phyloP scores from a whole-genome alignment of 2,888 invertebrate genomes.

The Adineta ricciae region DNA sequence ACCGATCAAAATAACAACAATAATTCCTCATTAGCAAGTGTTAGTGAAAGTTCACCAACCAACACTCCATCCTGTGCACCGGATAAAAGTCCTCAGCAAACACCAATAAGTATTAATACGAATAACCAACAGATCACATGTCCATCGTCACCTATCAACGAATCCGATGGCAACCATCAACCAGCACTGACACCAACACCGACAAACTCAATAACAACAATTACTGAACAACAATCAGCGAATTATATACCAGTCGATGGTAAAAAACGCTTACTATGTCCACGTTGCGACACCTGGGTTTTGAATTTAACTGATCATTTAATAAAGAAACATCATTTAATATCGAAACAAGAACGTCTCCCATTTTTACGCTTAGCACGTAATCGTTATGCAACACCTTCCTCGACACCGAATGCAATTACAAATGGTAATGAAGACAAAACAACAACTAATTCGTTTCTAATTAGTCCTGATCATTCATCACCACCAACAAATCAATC shows the following conservation, averaged over 20 bases:
- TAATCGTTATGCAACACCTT: constrained; percentile 7
- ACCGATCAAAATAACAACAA: neutral
- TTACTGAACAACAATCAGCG: neutral
- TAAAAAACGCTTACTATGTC: constrained; percentile 21
- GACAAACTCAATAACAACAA: neutral
- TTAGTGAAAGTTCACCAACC: neutral
- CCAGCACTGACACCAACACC: neutral
- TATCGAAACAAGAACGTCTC: constrained; percentile 21
- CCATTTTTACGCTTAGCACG: constrained; percentile 14
- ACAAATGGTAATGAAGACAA: neutral
- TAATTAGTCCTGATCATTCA: constrained; percentile 21
- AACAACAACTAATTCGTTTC: neutral
- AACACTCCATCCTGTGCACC: neutral
- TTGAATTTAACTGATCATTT: constrained; percentile 21
- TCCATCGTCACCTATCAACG: neutral
- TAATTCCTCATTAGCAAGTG: neutral
- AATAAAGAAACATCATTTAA: constrained; percentile 19
- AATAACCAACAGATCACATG: constrained; percentile 8
- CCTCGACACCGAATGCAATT: neutral
- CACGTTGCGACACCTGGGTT: constrained; percentile 17
- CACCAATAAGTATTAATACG: constrained; percentile 1
- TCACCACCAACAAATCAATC: neutral
- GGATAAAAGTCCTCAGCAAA: neutral
- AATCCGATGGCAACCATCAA: neutral
- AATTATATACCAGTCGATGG: neutral